phyloP scores from a whole-genome alignment of 2,797 vertebrate species.

The Propithecus perrieri region DNA sequence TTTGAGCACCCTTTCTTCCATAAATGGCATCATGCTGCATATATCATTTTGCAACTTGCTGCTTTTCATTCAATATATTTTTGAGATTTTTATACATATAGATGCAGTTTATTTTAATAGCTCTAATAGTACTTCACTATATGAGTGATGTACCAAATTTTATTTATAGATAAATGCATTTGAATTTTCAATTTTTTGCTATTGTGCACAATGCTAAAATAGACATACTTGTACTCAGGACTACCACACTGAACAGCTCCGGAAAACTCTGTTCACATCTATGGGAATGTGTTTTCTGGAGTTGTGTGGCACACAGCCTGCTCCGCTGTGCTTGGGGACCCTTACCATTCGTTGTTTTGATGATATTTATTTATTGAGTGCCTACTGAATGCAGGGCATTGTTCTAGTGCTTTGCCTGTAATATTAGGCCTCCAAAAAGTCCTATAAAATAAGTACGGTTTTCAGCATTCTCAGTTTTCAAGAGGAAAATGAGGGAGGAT shows the following conservation, averaged over 20 bases:
- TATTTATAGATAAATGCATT: constrained; percentile 4
- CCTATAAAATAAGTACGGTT: background rate
- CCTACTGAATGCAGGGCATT: background rate
- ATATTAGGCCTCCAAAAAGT: background rate
- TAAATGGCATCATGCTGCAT: background rate
- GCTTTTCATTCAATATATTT: constrained; percentile 37
- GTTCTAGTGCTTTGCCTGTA: background rate
- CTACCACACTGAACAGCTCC: background rate
- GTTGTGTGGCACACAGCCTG: background rate
- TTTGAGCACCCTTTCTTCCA: background rate
- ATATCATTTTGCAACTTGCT: constrained; percentile 38
- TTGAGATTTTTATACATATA: background rate
- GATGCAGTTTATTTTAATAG: constrained; percentile 12
- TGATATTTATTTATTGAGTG: background rate
- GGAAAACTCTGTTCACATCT: background rate
- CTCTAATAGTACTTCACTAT: background rate
- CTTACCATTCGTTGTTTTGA: background rate
- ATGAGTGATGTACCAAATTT: background rate
- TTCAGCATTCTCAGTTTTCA: background rate
- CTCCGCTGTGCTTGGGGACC: background rate
- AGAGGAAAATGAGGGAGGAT: background rate
- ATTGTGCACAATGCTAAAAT: background rate
- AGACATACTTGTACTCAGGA: background rate
- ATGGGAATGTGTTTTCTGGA: background rate
- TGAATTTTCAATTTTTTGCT: background rate